These are phyloP conservation scores for Microtus ochrogaster DNA, from an alignment of 2,113 vertebrate genomes.

Conservation along the genomic window DNA sequence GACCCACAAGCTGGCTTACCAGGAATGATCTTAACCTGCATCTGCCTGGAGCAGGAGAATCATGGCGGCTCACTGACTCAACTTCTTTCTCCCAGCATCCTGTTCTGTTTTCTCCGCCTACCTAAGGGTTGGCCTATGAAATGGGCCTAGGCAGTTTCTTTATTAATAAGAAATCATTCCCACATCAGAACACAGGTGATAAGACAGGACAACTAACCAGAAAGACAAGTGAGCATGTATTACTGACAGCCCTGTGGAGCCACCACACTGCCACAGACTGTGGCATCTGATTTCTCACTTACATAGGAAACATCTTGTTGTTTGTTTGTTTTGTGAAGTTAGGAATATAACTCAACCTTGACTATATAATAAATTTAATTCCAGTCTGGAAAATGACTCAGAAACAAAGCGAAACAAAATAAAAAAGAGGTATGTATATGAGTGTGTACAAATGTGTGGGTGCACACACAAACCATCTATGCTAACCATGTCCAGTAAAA, in stretches of 20 bases:
- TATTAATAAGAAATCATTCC: no score
- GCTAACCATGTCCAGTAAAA: background rate
- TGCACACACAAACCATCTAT: background rate
- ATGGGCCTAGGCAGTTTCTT: no score
- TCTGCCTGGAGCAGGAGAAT: no score
- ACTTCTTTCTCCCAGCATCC: no score
- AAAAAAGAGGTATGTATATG: no score
- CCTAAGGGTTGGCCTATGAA: no score
- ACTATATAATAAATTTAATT: background rate
- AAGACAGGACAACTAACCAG: background rate
- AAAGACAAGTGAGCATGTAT: background rate
- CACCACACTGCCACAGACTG: background rate
- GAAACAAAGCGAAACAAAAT: background rate
- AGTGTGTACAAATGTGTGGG: background rate
- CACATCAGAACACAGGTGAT: no score
- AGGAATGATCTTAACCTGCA: no score
- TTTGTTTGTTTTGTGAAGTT: background rate
- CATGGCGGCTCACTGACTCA: no score
- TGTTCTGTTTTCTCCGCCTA: no score
- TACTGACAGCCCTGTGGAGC: background rate
- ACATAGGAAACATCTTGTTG: slow-evolving; percentile 4
- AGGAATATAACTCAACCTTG: background rate
- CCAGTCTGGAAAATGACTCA: background rate
- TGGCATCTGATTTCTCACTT: slow-evolving; percentile 32
- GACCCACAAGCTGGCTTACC: no score